Evolutionary conservation across 2,888 invertebrate genomes (phyloP), one percentile per base, ranked within the genome.

Genomic region (Scaptomyza tumidula): DNA sequence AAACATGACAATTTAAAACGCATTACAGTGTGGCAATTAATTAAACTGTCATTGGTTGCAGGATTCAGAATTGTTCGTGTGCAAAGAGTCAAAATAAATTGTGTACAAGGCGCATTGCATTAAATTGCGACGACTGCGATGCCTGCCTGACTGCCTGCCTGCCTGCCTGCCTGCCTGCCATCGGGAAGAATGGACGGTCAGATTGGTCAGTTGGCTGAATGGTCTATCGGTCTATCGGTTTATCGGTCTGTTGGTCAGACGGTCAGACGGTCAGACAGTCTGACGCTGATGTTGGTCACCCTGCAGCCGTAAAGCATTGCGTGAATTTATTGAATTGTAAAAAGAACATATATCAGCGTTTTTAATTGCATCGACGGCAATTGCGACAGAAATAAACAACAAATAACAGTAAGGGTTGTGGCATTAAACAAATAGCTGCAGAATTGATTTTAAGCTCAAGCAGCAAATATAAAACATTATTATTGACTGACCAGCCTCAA

Each of bases 281-380:
- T 33, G 33, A 33, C 35, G 41, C 41, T 41, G 29, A 35, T 45
- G 49, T 50, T 71, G 71, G 75, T 52, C 65, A 24, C 9, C 45
- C 43, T 68, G 62, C 74, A 62, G 61, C 69, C 64, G 69, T 85
- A 78, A 81, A 73, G 75, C 73, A 79, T 73, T 78, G 78, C 75
- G 76, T 75, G 75, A 89, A 86, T 89, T 86, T 89, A 86, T 86
- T 86, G 86, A 89, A 89, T 88, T 88, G 86, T 83, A 86, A 86
- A 86, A 89, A 83, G 75, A 74, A 83, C 86, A 89, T 86, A 86
- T 89, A 86, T 86, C 89, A 86, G 88, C 88, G 84, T 68, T 89
- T 86, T 88, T 84, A 88, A 85, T 88, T 85, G 89, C 87, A 35
- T 35, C 50, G 50, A 35, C 50, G 67, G 73, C 78, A 78, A 56